Evolutionary conservation across 2,797 vertebrate species (phyloP), one percentile per base, ranked within the genome.

Genomic region (Xenopus petersii): DNA sequence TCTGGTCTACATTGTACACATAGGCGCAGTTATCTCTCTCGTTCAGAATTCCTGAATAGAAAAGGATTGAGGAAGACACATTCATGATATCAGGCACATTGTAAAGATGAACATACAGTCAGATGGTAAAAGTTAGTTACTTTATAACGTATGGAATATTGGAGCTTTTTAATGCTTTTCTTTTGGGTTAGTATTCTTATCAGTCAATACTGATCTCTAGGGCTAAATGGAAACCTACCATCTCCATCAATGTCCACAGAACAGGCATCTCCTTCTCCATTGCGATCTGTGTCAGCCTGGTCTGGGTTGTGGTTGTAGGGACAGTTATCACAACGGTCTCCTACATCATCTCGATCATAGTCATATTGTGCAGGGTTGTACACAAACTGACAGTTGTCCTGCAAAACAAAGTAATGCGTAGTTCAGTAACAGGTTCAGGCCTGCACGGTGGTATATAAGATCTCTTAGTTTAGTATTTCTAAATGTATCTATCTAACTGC

Each of bases 171-270:
- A 42, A 42, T 42, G 8, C 8, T 42, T 42, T 42, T 6, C 1
- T 42, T 42, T 30, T 4, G 49, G 49, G 15, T 12, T 51, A 9
- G 15, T 10, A 12, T 51, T 51, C 1, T 1, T 51, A 12, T 4
- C 12, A 15, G 4, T 51, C 49, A 51, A 51, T 17, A 56, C 16
- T 56, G 54, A 2, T 8, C 13, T 17, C 54, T 60, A 24, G 12
- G 12, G 21, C 0, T 24, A 60, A 61, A 54, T 30, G 26, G 26
- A 63, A 11, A 77, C 92, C 84, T 87, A 99, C 98, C 96, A 30
- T 99, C 98, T n/a, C 98, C 98, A 54, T 99, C 97, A 30, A 99
- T 99, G 86, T 99, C 98, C 15, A 95, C 86, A 21, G 98, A 95
- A 51, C 98, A 99, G 56, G 97, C 96, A 7, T 99, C 98, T 42